These are phyloP conservation scores for Adrianichthys oophorus DNA, from an alignment of 2,797 vertebrate genomes.

Conservation along the genomic window DNA sequence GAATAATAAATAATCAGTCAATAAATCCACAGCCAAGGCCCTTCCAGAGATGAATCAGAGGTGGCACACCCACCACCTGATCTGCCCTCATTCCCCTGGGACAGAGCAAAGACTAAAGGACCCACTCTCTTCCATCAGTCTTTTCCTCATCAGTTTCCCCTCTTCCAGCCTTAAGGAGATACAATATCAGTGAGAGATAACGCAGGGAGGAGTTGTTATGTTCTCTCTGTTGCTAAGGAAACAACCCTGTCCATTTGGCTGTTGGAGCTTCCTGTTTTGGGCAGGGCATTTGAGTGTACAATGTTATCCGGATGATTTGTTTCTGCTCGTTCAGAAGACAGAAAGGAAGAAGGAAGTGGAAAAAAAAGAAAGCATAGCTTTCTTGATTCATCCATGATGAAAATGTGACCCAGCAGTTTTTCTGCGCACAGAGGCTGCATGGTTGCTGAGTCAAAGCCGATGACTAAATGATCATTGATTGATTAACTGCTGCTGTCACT, in stretches of 20 bases:
- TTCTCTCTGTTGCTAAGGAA: conserved; percentile 37
- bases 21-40: conserved; percentile 32
- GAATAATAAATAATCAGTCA: conserved; percentile 37
- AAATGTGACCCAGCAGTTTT: background rate
- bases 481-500: conserved; percentile 30
- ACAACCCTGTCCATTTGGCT: conserved; percentile 47
- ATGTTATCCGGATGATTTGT: conserved; percentile 33
- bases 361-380: background rate
- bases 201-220: conserved; percentile 23
- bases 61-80: background rate
- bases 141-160: conserved; percentile 22
- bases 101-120: conserved; percentile 15
- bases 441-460: conserved; percentile 59
- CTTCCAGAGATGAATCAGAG: conserved; percentile 17
- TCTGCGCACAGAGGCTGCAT: background rate
- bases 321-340: conserved; percentile 13
- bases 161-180: conserved; percentile 40
- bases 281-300: conserved; percentile 15
- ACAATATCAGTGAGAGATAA: conserved; percentile 29
- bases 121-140: conserved; percentile 25
- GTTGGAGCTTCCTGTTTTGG: conserved; percentile 54
- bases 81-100: conserved; percentile 22
- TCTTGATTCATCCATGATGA: background rate
- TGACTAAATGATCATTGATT: conserved; percentile 45
- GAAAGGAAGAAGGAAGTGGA: conserved; percentile 5